phyloP scores from a whole-genome alignment of 2,797 vertebrate species.

The Knipowitschia caucasica region DNA sequence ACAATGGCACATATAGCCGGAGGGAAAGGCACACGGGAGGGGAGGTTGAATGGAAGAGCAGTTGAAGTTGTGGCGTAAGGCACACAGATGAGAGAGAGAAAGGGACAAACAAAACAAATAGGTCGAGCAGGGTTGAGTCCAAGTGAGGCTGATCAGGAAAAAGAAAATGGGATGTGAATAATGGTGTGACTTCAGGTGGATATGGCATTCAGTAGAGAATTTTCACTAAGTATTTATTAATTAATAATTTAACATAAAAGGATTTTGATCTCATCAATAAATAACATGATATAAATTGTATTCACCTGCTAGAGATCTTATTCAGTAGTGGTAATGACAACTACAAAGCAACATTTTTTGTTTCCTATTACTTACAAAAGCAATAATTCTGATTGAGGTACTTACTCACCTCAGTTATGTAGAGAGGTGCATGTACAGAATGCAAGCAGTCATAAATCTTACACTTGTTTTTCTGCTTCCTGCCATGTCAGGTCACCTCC shows the following conservation, averaged over 20 bases:
- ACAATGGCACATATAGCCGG: slow-evolving; percentile 54
- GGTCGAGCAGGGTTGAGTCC: slow-evolving; percentile 33
- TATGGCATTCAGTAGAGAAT: slow-evolving; percentile 5
- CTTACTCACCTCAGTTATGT: neutral
- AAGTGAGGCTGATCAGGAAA: slow-evolving; percentile 43
- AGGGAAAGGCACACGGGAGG: slow-evolving; percentile 33
- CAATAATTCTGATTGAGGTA: neutral
- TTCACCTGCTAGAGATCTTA: too few species aligned
- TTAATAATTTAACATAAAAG: too few species aligned
- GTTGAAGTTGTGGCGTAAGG: slow-evolving; percentile 44
- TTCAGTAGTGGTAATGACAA: too few species aligned
- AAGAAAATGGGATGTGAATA: slow-evolving; percentile 39
- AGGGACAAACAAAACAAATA: slow-evolving; percentile 35
- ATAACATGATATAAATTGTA: too few species aligned
- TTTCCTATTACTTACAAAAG: neutral
- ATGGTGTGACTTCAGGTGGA: slow-evolving; percentile 22
- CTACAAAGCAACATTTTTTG: too few species aligned
- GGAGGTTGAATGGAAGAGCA: neutral
- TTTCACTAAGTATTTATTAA: slow-evolving; percentile 12
- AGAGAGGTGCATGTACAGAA: neutral
- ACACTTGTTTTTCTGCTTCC: slow-evolving; percentile 18
- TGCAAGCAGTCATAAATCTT: neutral
- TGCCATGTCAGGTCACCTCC: slow-evolving; percentile 2
- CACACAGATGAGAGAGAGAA: slow-evolving; percentile 10
- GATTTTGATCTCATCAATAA: too few species aligned